Evolutionary conservation across 2,797 vertebrate genomes (phyloP).

Genomic region (Hapalemur alaotrensis): DNA sequence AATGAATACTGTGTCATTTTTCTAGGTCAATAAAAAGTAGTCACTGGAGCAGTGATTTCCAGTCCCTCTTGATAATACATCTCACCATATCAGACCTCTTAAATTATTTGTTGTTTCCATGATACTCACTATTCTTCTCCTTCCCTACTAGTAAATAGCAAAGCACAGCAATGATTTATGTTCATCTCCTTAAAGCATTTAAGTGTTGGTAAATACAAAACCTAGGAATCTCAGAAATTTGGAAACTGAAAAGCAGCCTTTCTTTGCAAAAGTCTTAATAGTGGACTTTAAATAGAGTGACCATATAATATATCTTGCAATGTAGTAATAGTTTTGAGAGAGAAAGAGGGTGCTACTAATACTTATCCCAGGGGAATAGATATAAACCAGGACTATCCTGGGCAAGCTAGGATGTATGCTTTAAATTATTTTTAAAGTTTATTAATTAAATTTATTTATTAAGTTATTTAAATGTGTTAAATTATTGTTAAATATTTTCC

Average conservation of each 20-base stretch:
- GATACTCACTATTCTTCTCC: not conserved
- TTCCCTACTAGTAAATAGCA: not conserved
- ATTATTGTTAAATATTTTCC: not conserved
- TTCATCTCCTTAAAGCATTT: not conserved
- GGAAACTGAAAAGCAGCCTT: slow-evolving; percentile 33
- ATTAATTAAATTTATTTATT: not conserved
- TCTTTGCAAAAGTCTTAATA: slow-evolving; percentile 19
- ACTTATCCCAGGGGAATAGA: not conserved
- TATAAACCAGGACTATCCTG: not conserved
- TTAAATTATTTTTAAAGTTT: slow-evolving; percentile 34
- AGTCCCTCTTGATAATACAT: not conserved
- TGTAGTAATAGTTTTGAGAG: slow-evolving; percentile 14
- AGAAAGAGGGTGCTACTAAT: not conserved
- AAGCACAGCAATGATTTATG: not conserved
- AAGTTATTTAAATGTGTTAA: not conserved
- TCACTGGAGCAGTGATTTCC: not conserved
- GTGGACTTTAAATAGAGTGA: not conserved
- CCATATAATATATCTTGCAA: slow-evolving; percentile 5
- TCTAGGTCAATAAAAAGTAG: slow-evolving; percentile 19
- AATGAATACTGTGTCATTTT: slow-evolving; percentile 31
- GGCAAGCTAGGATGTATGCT: not conserved
- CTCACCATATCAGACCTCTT: not conserved
- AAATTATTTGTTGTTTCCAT: not conserved
- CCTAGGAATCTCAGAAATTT: not conserved
- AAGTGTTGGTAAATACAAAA: not conserved